These are phyloP conservation scores for Corythornis madagascariensis DNA, from an alignment of 2,113 vertebrate genomes.

Conservation along the genomic window DNA sequence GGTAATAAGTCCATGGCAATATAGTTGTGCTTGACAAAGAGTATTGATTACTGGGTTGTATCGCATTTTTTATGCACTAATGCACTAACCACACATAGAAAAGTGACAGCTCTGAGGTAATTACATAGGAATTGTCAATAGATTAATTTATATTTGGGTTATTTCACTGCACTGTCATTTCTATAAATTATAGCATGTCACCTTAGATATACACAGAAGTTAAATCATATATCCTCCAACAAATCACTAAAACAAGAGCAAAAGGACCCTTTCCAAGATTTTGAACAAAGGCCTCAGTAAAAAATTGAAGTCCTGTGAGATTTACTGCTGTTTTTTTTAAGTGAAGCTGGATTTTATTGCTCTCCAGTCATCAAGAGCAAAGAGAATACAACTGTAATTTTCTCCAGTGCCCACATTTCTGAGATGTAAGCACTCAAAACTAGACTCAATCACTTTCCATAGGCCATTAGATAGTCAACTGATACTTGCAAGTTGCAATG, in stretches of 20 bases:
- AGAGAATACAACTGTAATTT: not conserved
- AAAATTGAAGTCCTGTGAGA: not conserved
- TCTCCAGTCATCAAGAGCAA: not conserved
- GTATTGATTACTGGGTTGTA: slow-evolving; percentile 67
- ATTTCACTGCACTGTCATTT: slow-evolving; percentile 60
- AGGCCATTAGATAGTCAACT: not conserved
- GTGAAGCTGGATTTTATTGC: not conserved
- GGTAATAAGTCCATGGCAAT: slow-evolving; percentile 52
- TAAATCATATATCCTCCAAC: slow-evolving; percentile 49
- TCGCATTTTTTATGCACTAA: slow-evolving; percentile 50
- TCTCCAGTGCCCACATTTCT: not conserved
- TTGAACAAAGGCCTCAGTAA: not conserved
- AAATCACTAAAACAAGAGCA: slow-evolving; percentile 38
- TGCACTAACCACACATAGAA: slow-evolving; percentile 23
- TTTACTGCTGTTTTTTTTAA: not conserved
- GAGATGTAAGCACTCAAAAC: not conserved
- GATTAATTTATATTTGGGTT: slow-evolving; percentile 62
- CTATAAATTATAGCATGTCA: slow-evolving; percentile 66
- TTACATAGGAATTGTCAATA: slow-evolving; percentile 66
- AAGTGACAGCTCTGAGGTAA: slow-evolving; percentile 63
- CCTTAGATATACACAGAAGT: slow-evolving; percentile 50
- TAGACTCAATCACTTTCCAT: not conserved
- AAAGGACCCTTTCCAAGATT: not conserved
- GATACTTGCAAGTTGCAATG: not conserved
- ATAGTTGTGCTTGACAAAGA: slow-evolving; percentile 36